Base-by-base conservation (phyloP, 2,888 invertebrate species). In the Anthophora plumipes region DNA sequence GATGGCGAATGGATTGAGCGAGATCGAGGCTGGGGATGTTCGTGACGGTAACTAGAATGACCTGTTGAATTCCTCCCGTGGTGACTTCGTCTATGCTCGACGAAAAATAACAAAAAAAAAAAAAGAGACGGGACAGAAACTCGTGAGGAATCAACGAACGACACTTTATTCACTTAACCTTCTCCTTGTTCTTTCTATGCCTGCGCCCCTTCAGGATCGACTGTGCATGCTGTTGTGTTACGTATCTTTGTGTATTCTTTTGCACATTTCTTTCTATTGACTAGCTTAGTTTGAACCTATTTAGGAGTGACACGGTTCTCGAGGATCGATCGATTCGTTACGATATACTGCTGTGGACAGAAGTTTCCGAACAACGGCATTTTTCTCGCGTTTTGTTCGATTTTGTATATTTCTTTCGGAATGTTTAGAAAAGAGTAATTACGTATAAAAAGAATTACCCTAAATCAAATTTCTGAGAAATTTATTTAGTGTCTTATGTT, bases 21-120 rank as follows among this genome's bases (percentile, higher is more conserved):
- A 98, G 94, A 98, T 99, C 85, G 98, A 98, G 94, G 98, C 98
- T 43, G 98, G 98, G 11, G 98, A 98, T 94, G 95, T 98, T 84
- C 95, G 98, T 93, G 98, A 98, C 94, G 98, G 98, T 98, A 95
- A 94, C 94, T 86, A 81, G 46, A 71, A 39, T n/a, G n/a, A 52
- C 25, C 46, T 43, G 20, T 64, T 68, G n/a, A 55, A 11, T 60
- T 17, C 61, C 20, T 4, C 31, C 43, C 12, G 39, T 17, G 54
- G 6, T 14, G 8, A 20, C n/a, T 48, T 22, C 46, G 46, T 68
- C 43, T 7, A 25, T 20, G 6, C 43, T n/a, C n/a, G n/a, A n/a
- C n/a, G n/a, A n/a, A n/a, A n/a, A n/a, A n/a, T n/a, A 31, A 31
- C 1, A 31, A 31, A 31, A 31, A 31, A 31, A 31, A 31, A 31